These are phyloP conservation scores for Drosophila glabriapex DNA, from an alignment of 2,888 invertebrate species.

Conservation along the genomic window DNA sequence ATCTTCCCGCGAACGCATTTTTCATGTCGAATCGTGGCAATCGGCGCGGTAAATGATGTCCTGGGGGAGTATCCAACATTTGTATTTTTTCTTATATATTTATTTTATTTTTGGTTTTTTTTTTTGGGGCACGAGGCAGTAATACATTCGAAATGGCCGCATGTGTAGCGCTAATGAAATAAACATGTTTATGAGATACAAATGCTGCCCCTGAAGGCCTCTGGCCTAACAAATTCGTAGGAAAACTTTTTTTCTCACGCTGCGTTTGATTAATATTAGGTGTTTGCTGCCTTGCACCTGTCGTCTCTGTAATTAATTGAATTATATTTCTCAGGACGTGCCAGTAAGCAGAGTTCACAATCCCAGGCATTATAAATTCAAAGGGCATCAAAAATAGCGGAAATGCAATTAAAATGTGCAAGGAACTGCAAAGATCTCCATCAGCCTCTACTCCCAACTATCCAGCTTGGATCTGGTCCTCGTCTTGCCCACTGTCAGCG, in stretches of 20 bases:
- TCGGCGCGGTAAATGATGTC: constrained; percentile 72
- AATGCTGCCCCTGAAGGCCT: constrained; percentile 57
- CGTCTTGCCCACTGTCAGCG: constrained; percentile 25
- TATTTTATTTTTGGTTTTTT: background rate
- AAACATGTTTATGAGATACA: constrained; percentile 78
- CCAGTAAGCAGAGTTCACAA: constrained; percentile 26
- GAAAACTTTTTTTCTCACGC: constrained; percentile 32
- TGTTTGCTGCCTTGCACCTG: constrained; percentile 65
- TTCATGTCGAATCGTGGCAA: constrained; percentile 77
- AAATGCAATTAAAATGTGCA: constrained; percentile 77
- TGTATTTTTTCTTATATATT: constrained; percentile 3
- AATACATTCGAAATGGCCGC: constrained; percentile 61
- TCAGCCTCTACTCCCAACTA: background rate
- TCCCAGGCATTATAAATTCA: constrained; percentile 70
- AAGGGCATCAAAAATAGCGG: constrained; percentile 78
- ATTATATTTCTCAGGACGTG: constrained; percentile 76
- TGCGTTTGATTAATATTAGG: constrained; percentile 76
- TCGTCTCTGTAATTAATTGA: constrained; percentile 77
- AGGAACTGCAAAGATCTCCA: constrained; percentile 24
- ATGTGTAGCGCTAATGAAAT: constrained; percentile 77
- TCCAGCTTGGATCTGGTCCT: background rate
- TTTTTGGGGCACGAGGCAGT: constrained; percentile 1
- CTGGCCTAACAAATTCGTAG: constrained; percentile 4
- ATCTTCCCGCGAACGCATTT: constrained; percentile 79
- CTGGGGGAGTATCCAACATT: constrained; percentile 59